These are phyloP conservation scores for Drosophila azteca DNA, from an alignment of 1,140 invertebrate species.

Conservation along the genomic window DNA sequence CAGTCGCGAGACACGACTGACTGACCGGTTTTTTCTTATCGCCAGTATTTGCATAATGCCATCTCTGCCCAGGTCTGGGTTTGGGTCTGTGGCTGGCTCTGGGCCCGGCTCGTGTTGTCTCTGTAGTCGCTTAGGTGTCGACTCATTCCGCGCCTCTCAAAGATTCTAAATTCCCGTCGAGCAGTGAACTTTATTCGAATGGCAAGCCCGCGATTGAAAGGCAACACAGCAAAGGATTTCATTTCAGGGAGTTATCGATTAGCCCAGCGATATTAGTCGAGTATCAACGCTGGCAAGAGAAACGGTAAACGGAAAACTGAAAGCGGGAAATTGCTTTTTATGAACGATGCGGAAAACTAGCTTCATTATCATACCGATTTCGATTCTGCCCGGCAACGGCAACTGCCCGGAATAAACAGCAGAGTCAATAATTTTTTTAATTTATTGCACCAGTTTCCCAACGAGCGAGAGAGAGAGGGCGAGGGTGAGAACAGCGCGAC, in stretches of 20 bases:
- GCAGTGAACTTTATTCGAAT: slow-evolving; percentile 58
- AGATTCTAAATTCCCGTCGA: not conserved
- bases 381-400: slow-evolving; percentile 11
- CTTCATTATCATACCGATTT: slow-evolving; percentile 49
- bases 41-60: slow-evolving; percentile 61
- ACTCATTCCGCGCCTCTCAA: slow-evolving; percentile 8
- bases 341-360: slow-evolving; percentile 52
- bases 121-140: not conserved
- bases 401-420: no score
- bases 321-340: slow-evolving; percentile 22
- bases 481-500: slow-evolving; percentile 3
- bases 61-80: slow-evolving; percentile 27
- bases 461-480: no score
- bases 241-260: slow-evolving; percentile 7
- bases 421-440: slow-evolving; percentile 13
- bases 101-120: no score
- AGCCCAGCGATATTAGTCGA: slow-evolving; percentile 2
- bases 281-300: no score
- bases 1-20: slow-evolving; percentile 9
- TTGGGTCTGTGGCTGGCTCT: slow-evolving; percentile 8
- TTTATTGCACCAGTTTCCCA: slow-evolving; percentile 56
- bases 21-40: slow-evolving; percentile 51
- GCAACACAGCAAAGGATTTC: not conserved
- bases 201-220: slow-evolving; percentile 20
- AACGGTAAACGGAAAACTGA: not conserved